A percentile compares a stretch with the other conserved stretches of the same genome.
Conservation (phyloP, 1,140 invertebrate species). For the Drosophila melanogaster region DNA sequence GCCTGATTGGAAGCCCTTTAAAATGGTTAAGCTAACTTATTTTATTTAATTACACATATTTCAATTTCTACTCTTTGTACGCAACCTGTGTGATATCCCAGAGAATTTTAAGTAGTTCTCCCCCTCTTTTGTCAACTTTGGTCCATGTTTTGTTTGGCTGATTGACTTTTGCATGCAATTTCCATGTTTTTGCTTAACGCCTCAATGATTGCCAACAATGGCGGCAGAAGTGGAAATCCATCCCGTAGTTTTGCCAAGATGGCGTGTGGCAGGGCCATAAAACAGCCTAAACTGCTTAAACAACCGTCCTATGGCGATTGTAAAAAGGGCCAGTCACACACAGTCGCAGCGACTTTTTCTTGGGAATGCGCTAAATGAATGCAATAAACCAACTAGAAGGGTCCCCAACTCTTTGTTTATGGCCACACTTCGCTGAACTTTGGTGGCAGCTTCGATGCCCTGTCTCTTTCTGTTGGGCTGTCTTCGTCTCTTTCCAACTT, state of each 20-base stretch:
- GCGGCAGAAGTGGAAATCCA: conserved; percentile 34
- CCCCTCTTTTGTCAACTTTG: conserved; percentile 8
- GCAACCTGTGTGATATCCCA: background rate
- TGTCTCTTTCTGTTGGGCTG: background rate
- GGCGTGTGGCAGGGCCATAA: conserved; percentile 68
- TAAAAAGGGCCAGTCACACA: conserved; percentile 39
- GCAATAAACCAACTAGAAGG: conserved; percentile 67
- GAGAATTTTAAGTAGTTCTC: too few relatives aligned
- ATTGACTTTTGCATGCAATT: conserved; percentile 52
- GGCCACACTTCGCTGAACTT: conserved; percentile 48
- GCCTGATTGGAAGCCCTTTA: too few relatives aligned
- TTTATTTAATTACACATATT: background rate
- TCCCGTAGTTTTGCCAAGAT: conserved; percentile 42
- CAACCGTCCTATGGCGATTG: conserved; percentile 48
- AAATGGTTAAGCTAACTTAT: too few relatives aligned
- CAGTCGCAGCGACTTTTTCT: conserved; percentile 20
- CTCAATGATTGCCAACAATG: conserved; percentile 54
- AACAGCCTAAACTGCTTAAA: conserved; percentile 27
- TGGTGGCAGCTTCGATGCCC: conserved; percentile 18
- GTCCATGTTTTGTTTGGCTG: conserved; percentile 39
- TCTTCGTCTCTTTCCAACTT: conserved; percentile 15
- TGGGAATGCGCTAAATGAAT: conserved; percentile 70
- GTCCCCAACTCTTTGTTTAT: conserved; percentile 52
- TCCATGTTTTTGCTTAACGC: conserved; percentile 49
- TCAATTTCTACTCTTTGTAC: background rate